A percentile compares a stretch with the other conserved stretches of the same genome.
These are phyloP conservation scores for Athalia rosae DNA, from an alignment of 2,888 invertebrate genomes.

Conservation along the genomic window DNA sequence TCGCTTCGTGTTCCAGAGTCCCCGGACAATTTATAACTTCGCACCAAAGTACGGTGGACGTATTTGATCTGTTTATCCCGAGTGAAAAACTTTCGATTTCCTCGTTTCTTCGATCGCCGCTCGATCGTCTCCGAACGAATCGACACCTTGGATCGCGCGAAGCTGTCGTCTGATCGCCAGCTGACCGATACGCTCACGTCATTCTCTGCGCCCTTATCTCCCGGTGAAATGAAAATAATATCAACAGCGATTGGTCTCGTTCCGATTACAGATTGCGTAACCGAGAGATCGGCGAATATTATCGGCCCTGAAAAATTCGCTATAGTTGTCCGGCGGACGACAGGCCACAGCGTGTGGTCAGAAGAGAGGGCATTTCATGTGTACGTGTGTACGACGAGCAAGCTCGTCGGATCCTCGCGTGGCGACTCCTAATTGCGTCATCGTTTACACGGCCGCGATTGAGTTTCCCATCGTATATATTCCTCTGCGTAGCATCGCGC, in stretches of 20 bases:
- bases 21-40: conserved; percentile 37
- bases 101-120: not conserved
- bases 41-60: not conserved
- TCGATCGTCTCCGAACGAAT: not conserved
- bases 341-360: not conserved
- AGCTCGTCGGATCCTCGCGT: not conserved
- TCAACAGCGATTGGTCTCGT: conserved; percentile 14
- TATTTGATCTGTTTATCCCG: not conserved
- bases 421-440: not conserved
- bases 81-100: not conserved
- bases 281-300: not conserved
- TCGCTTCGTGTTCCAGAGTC: conserved; percentile 30
- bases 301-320: conserved; percentile 16
- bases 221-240: conserved; percentile 19
- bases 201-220: conserved; percentile 13
- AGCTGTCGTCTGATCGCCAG: not conserved
- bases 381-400: not conserved
- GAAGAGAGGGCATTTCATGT: not conserved
- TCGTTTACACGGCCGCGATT: conserved; percentile 8
- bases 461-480: conserved; percentile 5
- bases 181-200: conserved; percentile 14
- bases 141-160: not conserved
- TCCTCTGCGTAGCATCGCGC: not conserved
- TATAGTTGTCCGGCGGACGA: not conserved
- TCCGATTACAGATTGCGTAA: conserved; percentile 21